phyloP scores from a whole-genome alignment of 2,797 vertebrate species.

The Pseudomugil tenellus region DNA sequence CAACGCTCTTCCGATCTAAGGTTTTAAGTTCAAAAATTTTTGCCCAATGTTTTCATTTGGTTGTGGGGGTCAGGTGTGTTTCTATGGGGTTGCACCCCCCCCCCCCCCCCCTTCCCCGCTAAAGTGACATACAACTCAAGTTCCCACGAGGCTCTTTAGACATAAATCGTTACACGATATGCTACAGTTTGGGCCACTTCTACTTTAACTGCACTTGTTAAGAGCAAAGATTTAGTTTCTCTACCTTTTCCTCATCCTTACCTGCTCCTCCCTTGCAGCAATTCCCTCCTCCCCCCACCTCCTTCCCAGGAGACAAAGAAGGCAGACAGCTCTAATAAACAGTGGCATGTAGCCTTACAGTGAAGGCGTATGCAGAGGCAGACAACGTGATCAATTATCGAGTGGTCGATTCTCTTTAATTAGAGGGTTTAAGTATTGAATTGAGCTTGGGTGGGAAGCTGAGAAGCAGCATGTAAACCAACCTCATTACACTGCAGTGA shows the following conservation, averaged over 20 bases:
- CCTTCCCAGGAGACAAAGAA: slow-evolving; percentile 70
- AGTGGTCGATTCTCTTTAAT: slow-evolving; percentile 81
- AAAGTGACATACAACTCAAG: slow-evolving; percentile 28
- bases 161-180: slow-evolving; percentile 41
- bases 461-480: slow-evolving; percentile 78
- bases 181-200: slow-evolving; percentile 33
- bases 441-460: slow-evolving; percentile 73
- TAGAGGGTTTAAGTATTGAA: slow-evolving; percentile 81
- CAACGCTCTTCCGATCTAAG: too few relatives aligned
- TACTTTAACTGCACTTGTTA: slow-evolving; percentile 43
- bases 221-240: slow-evolving; percentile 68
- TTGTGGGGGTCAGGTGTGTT: too few relatives aligned
- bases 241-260: slow-evolving; percentile 59
- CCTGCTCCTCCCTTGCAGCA: slow-evolving; percentile 40
- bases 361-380: slow-evolving; percentile 65
- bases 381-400: slow-evolving; percentile 82
- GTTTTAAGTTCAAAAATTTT: too few relatives aligned
- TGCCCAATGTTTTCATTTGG: too few relatives aligned
- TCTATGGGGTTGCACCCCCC: too few relatives aligned
- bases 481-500: slow-evolving; percentile 82
- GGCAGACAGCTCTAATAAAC: slow-evolving; percentile 77
- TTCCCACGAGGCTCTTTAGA: slow-evolving; percentile 37
- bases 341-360: slow-evolving; percentile 65
- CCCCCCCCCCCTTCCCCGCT: too few relatives aligned
- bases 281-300: slow-evolving; percentile 37